Evolutionary conservation across 2,888 invertebrate genomes (phyloP).

Genomic region (Hoplodrina ambigua): DNA sequence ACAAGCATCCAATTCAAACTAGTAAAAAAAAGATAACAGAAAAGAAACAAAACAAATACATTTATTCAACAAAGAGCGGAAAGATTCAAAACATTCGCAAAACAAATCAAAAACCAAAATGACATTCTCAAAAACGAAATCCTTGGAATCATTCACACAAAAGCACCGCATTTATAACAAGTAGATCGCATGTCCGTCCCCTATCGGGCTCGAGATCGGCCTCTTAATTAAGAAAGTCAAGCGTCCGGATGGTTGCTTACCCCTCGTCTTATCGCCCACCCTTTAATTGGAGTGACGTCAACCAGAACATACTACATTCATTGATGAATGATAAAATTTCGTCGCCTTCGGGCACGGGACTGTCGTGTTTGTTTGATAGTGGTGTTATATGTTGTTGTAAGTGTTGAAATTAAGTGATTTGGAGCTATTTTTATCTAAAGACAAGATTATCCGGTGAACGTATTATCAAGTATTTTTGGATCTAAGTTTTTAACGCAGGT

Average conservation of each 20-base stretch:
- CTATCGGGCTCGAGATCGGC: constrained; percentile 56
- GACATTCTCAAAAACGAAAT: neutral
- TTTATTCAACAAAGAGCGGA: no score
- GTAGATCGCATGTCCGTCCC: constrained; percentile 49
- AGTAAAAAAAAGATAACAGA: no score
- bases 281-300: constrained; percentile 65
- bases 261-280: constrained; percentile 60
- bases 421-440: neutral
- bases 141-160: constrained; percentile 24
- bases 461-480: no score
- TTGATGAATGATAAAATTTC: constrained; percentile 44
- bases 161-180: constrained; percentile 41
- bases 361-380: constrained; percentile 12
- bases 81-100: neutral
- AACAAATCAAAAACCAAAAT: neutral
- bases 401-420: neutral
- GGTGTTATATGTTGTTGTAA: neutral
- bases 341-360: neutral
- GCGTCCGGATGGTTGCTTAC: constrained; percentile 57
- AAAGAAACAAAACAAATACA: no score
- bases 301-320: constrained; percentile 49
- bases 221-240: constrained; percentile 65
- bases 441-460: neutral
- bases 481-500: no score
- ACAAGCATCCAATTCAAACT: no score